phyloP scores from a whole-genome alignment of 2,888 invertebrate genomes.

The Leptinotarsa peninsularis region DNA sequence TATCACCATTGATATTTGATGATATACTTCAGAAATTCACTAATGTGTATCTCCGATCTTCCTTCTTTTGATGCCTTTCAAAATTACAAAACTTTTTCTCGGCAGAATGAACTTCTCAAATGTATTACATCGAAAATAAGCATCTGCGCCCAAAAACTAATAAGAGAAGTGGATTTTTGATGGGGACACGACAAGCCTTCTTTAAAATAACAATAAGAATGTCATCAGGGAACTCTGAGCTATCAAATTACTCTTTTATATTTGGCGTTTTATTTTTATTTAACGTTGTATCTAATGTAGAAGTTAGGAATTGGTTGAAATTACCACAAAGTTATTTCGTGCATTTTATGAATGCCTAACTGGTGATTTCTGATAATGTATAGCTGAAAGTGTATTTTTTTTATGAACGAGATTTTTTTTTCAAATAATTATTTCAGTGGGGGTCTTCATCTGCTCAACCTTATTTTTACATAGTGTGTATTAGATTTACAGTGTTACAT shows the following conservation, averaged over 20 bases:
- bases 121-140: too few relatives aligned
- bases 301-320: conserved; percentile 42
- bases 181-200: conserved; percentile 33
- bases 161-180: conserved; percentile 50
- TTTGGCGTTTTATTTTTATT: conserved; percentile 44
- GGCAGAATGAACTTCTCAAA: too few relatives aligned
- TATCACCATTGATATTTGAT: too few relatives aligned
- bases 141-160: conserved; percentile 46
- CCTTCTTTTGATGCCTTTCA: too few relatives aligned
- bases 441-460: too few relatives aligned
- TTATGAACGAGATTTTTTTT: too few relatives aligned
- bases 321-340: conserved; percentile 6
- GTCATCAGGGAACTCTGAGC: conserved; percentile 47
- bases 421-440: background rate
- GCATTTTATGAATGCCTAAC: conserved; percentile 6
- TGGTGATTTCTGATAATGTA: background rate
- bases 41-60: background rate
- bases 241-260: conserved; percentile 45
- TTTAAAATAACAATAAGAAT: conserved; percentile 51
- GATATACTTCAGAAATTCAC: too few relatives aligned
- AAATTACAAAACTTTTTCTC: too few relatives aligned
- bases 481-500: too few relatives aligned
- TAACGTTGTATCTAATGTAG: conserved; percentile 26
- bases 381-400: too few relatives aligned
- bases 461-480: too few relatives aligned